phyloP scores from a whole-genome alignment of 2,888 invertebrate species.

The Leptinotarsa tumamoca region DNA sequence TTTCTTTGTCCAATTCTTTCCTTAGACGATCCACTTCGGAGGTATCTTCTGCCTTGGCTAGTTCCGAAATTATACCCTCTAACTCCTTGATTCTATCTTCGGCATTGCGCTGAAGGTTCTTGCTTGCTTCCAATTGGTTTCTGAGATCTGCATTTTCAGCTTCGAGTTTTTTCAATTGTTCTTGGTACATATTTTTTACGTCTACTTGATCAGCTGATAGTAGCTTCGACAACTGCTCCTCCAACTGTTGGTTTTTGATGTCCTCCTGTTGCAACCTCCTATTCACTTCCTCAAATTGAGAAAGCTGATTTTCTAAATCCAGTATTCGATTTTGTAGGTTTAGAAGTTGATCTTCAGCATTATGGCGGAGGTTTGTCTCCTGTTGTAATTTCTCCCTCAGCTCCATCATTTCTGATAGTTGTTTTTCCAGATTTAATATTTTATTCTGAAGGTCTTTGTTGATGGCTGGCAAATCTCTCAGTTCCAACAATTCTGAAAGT shows the following conservation, averaged over 20 bases:
- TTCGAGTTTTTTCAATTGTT: slow-evolving; percentile 24
- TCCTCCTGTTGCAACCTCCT: slow-evolving; percentile 11
- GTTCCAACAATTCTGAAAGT: slow-evolving; percentile 10
- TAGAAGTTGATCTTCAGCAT: slow-evolving; percentile 12
- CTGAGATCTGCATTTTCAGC: slow-evolving; percentile 27
- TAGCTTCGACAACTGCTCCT: not conserved
- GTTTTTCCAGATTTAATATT: slow-evolving; percentile 16
- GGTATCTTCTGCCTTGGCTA: slow-evolving; percentile 5
- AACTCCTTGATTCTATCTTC: not conserved
- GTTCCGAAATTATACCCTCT: slow-evolving; percentile 17
- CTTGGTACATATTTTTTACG: slow-evolving; percentile 2
- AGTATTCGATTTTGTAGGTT: not conserved
- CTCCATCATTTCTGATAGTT: slow-evolving; percentile 3
- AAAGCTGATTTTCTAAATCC: not conserved
- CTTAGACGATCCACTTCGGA: slow-evolving; percentile 19
- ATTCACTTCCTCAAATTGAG: not conserved
- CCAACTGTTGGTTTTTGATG: slow-evolving; percentile 1
- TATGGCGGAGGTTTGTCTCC: slow-evolving; percentile 25
- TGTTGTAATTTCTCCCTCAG: slow-evolving; percentile 15
- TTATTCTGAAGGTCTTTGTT: slow-evolving; percentile 35
- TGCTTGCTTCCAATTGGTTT: slow-evolving; percentile 24
- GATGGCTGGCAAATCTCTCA: not conserved
- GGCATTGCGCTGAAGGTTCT: not conserved
- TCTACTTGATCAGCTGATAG: not conserved
- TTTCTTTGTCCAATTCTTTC: slow-evolving; percentile 24